Conservation (phyloP, 2,797 vertebrate species). For the Sebastes vulpes region DNA sequence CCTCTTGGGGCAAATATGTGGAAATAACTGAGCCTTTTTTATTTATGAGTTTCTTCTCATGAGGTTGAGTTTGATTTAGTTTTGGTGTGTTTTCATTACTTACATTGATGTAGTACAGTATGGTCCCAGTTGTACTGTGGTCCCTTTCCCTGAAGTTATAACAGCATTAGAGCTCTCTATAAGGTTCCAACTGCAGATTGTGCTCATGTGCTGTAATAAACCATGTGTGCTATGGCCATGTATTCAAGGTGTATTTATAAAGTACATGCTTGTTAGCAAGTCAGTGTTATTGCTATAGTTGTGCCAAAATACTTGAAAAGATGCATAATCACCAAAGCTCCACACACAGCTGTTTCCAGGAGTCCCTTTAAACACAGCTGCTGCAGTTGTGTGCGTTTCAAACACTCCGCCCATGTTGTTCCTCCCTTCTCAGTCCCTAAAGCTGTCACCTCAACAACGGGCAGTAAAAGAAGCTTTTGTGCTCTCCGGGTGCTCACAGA, state of each 20-base stretch:
- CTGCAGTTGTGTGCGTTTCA: slow-evolving; percentile 69
- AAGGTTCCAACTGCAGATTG: slow-evolving; percentile 4
- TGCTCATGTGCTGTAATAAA: slow-evolving; percentile 29
- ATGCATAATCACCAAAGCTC: slow-evolving; percentile 77
- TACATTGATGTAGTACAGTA: neutral
- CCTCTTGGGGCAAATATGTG: slow-evolving; percentile 3
- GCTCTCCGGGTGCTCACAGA: slow-evolving; percentile 48
- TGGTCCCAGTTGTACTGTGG: neutral
- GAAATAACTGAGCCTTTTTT: slow-evolving; percentile 9
- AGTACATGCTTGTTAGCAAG: slow-evolving; percentile 69
- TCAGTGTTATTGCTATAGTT: slow-evolving; percentile 71
- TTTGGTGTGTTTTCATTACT: neutral
- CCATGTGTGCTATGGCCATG: slow-evolving; percentile 18
- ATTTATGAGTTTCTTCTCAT: neutral
- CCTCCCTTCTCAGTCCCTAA: slow-evolving; percentile 73
- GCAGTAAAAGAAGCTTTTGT: slow-evolving; percentile 73
- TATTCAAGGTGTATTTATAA: slow-evolving; percentile 71
- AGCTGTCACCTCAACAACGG: slow-evolving; percentile 85
- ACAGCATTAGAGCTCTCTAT: neutral
- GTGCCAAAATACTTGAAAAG: slow-evolving; percentile 81
- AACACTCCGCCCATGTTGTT: slow-evolving; percentile 73
- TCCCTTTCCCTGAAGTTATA: neutral
- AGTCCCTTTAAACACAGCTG: slow-evolving; percentile 86
- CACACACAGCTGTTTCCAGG: slow-evolving; percentile 84
- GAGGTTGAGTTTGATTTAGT: neutral